Base-by-base conservation (phyloP, 2,888 invertebrate genomes). In the Willowsia nigromaculata region DNA sequence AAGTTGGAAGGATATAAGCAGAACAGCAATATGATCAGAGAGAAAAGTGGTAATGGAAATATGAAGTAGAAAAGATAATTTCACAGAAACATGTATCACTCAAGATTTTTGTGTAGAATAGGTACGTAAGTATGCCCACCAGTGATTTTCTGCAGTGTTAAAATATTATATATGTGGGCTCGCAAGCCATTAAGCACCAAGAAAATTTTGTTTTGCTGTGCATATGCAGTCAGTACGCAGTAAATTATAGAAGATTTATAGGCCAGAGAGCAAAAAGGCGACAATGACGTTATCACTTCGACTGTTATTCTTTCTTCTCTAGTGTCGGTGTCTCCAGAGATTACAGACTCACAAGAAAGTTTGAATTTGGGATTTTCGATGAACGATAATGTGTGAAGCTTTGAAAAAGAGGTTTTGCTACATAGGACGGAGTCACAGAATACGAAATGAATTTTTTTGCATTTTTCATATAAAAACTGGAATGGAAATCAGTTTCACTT, bases 221-320 rank as follows among this genome's bases (percentile, higher is more conserved):
- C 27, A 9, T 37, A 9, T 37, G 9, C 37, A 3, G 56, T 56
- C 56, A 56, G 50, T 1, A 9, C 22, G 22, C 18, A 62, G 47
- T 74, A 74, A 47, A 74, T 74, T 74, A 74, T 71, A 15, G 30
- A 33, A 83, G 59, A 88, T 88, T 88, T 88, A 88, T 78, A 84
- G 78, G 78, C 27, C 18, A 80, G 30, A 78, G 84, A 65, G 84
- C 68, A 84, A 78, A n/a, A 84, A 78, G 88, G 78, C 84, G 78
- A 78, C 40, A 47, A 84, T 84, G 84, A 84, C 88, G 88, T 88
- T 88, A 88, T 88, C 88, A 43, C 50, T 78, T 25, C 59, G n/a
- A 33, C 50, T 0, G 18, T 27, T 78, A 30, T 78, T 78, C 30
- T 47, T 65, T 85, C 65, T 30, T 30, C 65, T 65, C 65, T 68